These are phyloP conservation scores for Nyctibius bracteatus DNA, from an alignment of 2,113 vertebrate species.

Conservation along the genomic window DNA sequence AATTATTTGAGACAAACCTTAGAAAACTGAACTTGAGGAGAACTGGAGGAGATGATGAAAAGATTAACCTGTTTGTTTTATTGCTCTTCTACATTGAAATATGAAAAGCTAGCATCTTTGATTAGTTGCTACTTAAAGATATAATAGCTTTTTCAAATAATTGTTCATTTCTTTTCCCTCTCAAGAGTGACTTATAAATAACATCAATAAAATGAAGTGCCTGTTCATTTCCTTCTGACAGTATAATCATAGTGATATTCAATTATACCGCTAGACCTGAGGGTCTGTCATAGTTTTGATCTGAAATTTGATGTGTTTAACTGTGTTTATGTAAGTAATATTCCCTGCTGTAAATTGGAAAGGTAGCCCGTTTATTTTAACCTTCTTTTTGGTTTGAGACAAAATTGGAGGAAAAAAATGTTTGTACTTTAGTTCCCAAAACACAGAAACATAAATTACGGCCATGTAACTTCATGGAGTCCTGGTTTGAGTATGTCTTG, in stretches of 20 bases:
- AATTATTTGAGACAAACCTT: background rate
- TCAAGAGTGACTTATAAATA: background rate
- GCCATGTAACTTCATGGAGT: background rate
- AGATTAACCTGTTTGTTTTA: background rate
- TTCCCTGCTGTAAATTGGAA: background rate
- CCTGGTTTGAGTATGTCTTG: background rate
- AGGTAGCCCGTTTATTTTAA: background rate
- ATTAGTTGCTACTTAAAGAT: background rate
- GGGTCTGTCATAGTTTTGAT: background rate
- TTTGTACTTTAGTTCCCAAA: background rate
- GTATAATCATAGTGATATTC: background rate
- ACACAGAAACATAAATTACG: background rate
- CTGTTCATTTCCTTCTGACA: conserved; percentile 11
- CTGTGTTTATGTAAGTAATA: background rate
- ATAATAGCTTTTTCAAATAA: background rate
- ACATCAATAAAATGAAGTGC: background rate
- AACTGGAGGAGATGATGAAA: background rate
- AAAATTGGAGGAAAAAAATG: background rate
- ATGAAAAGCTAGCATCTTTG: background rate
- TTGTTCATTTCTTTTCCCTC: background rate
- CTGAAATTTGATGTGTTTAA: background rate
- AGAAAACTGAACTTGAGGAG: background rate
- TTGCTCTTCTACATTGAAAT: background rate
- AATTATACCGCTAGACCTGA: background rate
- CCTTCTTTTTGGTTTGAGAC: background rate